Evolutionary conservation across 2,888 invertebrate genomes (phyloP), one percentile per base, ranked within the genome.

Genomic region (Scaptomyza caliginosa): DNA sequence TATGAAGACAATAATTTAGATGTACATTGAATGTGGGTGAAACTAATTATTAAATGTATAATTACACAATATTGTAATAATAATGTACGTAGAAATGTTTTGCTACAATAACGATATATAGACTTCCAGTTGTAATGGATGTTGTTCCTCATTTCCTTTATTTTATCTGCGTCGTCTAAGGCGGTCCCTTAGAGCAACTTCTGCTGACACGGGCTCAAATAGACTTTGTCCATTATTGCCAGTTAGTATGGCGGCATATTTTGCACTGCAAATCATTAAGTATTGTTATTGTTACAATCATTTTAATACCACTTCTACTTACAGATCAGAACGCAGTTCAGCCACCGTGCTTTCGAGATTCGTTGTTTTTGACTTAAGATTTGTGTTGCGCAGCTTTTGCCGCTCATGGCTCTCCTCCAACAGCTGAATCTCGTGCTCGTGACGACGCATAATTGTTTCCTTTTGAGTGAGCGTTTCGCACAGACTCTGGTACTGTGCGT

Each of bases 341-440:
- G 50, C 52, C 0, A 74, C 49, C 7, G 65, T 50, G 2, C 54
- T 54, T 39, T 88, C 89, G 0, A 91, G 58, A 10, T 82, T 55
- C 0, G 75, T 78, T 49, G 90, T 90, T 50, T 85, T 88, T 23
- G 89, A 88, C n/a, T 87, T 88, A 40, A 90, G 88, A n/a, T 81
- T 88, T 0, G 86, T 81, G 6, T 90, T 85, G 7, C 89, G 48
- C 42, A 73, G 68, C 34, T 86, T 81, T 45, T 74, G 76, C 10
- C 89, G 78, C 0, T 77, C 73, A 38, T 86, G 84, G 49, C 77
- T 90, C 48, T 91, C 89, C 55, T 89, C 86, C 28, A 91, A 60
- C 23, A 90, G 54, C 56, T 89, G 87, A 0, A 91, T 89, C 16
- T 85, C 80, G 24, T 90, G 84, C 28, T 90, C 86, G 56, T 88